Evolutionary conservation across 2,797 vertebrate genomes (phyloP), one percentile per base, ranked within the genome.

Genomic region (Apodemus agrarius): DNA sequence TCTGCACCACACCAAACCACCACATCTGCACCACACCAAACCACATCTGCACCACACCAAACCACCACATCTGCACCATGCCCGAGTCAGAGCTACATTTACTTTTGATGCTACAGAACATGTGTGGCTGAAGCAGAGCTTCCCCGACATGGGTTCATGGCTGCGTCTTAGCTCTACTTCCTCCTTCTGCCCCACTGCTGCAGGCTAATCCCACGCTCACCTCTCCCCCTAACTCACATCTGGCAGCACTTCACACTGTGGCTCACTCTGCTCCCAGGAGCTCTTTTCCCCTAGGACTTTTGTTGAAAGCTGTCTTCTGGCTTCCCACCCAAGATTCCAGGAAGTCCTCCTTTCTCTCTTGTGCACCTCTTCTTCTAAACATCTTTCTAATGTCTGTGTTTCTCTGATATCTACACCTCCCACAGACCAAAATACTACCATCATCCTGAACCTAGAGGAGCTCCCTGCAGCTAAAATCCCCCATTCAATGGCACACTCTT

Each of bases 281-380:
- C 34, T 57, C 61, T 79, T 19, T 88, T 84, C 57, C 76, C 69
- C 59, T 84, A 34, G 52, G 31, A 78, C 83, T 78, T 85, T 34
- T 84, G 31, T 22, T 80, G 29, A n/a, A 88, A 84, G 80, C 21
- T 40, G 24, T 85, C n/a, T 94, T 72, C 81, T 90, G 6, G 37
- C 52, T 80, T 89, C 21, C 31, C 37, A 85, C 5, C 61, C 57
- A 37, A 31, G 67, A 49, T 85, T 88, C 46, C 1, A 24, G 40
- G n/a, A 74, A 54, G 52, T 54, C 13, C 54, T 37, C n/a, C 76
- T 63, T 95, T 80, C 40, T 80, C 31, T 52, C 12, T 63, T 61
- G 7, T 46, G 52, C 1, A 24, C 65, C 57, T 74, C 52, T 10
- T 95, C 29, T 22, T 84, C 46, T 43, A 89, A 82, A 19, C 37